Base-by-base conservation (phyloP, 1,140 invertebrate species). In the Vanessa tameamea region DNA sequence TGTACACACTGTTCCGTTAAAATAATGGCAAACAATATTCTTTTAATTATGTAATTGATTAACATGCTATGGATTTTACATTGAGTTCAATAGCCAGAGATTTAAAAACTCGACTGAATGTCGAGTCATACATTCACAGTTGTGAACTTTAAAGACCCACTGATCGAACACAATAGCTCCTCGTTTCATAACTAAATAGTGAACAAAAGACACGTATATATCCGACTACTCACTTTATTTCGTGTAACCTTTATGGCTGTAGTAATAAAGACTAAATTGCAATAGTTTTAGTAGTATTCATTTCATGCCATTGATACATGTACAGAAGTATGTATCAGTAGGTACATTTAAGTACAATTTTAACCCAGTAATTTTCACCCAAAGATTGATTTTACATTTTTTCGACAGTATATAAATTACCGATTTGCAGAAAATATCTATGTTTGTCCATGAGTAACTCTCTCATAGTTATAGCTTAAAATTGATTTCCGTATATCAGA, bases 131-230 rank as follows among this genome's bases (percentile, higher is more conserved):
- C 13, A n/a, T 61, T 61, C 57, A 61, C 57, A 13, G 57, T 57
- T 57, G 53, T 57, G 53, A 37, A 61, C 31, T 61, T 61, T 61
- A 61, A 61, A 61, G 57, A 26, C 53, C 53, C 57, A 61, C 55
- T 59, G 57, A 23, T n/a, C 6, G 57, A 61, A 61, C 57, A 61
- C 57, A 61, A 61, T 61, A 16, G 57, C 0, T 31, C 26, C 31
- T 61, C 57, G 13, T 61, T 61, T 61, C 57, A 61, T 61, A 61
- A 61, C 57, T 61, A 61, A 61, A 61, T 61, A 61, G 1, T 23
- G 57, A 61, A 37, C 57, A 61, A 61, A 61, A 61, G 57, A 26
- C 31, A 61, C 57, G 26, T 31, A 15, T 61, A 61, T 61, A 37
- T 61, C 57, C 57, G 14, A 12, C 23, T 15, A 57, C 20, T 57